Conservation (phyloP, 2,888 invertebrate genomes). For the Pterostichus niger region DNA sequence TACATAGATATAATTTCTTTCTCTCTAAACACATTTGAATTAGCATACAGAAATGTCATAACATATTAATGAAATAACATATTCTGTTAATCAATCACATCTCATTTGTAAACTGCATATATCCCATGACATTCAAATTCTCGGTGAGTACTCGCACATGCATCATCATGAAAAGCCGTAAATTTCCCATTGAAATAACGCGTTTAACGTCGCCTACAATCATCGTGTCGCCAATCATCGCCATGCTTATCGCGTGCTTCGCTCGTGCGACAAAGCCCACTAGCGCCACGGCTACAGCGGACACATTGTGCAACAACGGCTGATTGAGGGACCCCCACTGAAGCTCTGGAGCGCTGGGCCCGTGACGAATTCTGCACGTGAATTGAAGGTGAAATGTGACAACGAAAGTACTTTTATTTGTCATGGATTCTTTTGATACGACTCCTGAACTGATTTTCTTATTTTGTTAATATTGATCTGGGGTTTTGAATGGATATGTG, state of each 20-base stretch:
- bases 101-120: conserved; percentile 24
- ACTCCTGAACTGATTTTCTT: conserved; percentile 25
- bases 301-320: conserved; percentile 24
- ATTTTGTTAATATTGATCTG: conserved; percentile 40
- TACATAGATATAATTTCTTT: too few relatives aligned
- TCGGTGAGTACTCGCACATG: conserved; percentile 9
- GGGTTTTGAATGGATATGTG: conserved; percentile 12
- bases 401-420: conserved; percentile 49
- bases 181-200: conserved; percentile 52
- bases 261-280: conserved; percentile 6
- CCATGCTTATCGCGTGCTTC: conserved; percentile 45
- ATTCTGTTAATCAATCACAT: too few relatives aligned
- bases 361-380: conserved; percentile 38
- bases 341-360: neutral
- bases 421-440: conserved; percentile 35
- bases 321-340: conserved; percentile 18
- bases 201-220: conserved; percentile 39
- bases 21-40: too few relatives aligned
- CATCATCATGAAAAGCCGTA: conserved; percentile 46
- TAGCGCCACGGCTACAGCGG: conserved; percentile 1
- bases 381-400: conserved; percentile 51
- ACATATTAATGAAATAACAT: too few relatives aligned
- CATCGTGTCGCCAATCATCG: conserved; percentile 34
- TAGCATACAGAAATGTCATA: too few relatives aligned
- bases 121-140: conserved; percentile 28